phyloP scores from a whole-genome alignment of 1,140 invertebrate genomes.

The Leguminivora glycinivorella region DNA sequence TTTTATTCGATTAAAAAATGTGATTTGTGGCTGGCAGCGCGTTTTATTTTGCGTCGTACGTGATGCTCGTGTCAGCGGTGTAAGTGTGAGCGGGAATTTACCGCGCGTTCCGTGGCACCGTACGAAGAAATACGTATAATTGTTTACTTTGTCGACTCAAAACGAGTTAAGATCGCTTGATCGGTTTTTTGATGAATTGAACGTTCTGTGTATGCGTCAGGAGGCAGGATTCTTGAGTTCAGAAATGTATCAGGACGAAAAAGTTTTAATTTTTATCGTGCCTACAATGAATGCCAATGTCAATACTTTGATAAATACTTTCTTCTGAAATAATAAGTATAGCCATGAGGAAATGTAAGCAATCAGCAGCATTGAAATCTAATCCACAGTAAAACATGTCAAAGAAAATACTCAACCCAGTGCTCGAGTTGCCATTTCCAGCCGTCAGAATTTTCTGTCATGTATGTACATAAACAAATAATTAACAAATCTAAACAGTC shows the following conservation, averaged over 20 bases:
- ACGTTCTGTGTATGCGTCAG: background rate
- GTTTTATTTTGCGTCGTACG: conserved; percentile 73
- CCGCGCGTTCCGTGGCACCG: background rate
- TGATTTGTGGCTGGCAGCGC: conserved; percentile 73
- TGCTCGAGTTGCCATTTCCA: no score
- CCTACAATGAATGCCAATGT: no score
- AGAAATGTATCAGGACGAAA: background rate
- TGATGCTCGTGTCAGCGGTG: conserved; percentile 53
- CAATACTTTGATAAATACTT: no score
- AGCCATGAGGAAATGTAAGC: no score
- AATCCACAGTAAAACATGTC: no score
- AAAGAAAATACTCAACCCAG: no score
- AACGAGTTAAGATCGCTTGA: background rate
- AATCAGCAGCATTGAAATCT: no score
- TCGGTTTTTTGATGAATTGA: background rate
- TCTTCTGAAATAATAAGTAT: no score
- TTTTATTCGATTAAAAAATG: conserved; percentile 77
- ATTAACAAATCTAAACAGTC: no score
- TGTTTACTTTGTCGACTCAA: background rate
- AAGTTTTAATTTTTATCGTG: background rate
- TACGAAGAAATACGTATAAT: conserved; percentile 1
- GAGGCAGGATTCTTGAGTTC: background rate
- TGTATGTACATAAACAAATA: no score
- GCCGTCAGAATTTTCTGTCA: no score
- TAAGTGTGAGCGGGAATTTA: conserved; percentile 10